Conservation (phyloP, 2,797 vertebrate species). For the Monodelphis domestica region DNA sequence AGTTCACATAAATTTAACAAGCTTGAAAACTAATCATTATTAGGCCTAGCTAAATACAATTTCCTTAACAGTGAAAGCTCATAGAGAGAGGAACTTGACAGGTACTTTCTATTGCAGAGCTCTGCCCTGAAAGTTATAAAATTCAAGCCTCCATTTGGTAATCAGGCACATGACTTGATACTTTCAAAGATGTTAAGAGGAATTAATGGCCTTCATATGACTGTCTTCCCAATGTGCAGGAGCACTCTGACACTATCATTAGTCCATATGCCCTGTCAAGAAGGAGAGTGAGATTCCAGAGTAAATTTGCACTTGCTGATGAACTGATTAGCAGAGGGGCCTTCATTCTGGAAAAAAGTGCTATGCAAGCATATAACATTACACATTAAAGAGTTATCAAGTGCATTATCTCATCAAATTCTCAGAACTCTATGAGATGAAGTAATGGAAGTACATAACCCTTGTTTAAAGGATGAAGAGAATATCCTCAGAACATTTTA, state of each 20-base stretch:
- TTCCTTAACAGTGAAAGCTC: neutral
- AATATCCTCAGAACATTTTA: neutral
- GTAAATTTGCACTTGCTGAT: neutral
- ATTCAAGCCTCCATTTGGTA: neutral
- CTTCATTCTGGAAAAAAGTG: neutral
- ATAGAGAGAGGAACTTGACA: neutral
- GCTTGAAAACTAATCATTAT: neutral
- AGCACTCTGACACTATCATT: neutral
- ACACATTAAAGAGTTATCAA: neutral
- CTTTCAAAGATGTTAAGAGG: neutral
- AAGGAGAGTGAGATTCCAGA: neutral
- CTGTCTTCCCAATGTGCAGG: neutral
- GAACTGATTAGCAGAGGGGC: neutral
- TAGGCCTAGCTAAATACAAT: neutral
- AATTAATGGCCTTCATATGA: neutral
- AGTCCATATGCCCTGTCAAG: neutral
- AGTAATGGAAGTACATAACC: neutral
- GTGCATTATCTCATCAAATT: constrained; percentile 1
- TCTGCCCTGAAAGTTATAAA: neutral
- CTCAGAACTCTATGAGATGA: neutral
- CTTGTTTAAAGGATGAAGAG: neutral
- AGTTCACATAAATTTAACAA: neutral
- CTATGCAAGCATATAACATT: neutral
- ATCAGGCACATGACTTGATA: neutral
- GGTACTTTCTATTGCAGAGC: neutral